Evolutionary conservation across 2,797 vertebrate genomes (phyloP).

Genomic region (Sorex maritimensis): DNA sequence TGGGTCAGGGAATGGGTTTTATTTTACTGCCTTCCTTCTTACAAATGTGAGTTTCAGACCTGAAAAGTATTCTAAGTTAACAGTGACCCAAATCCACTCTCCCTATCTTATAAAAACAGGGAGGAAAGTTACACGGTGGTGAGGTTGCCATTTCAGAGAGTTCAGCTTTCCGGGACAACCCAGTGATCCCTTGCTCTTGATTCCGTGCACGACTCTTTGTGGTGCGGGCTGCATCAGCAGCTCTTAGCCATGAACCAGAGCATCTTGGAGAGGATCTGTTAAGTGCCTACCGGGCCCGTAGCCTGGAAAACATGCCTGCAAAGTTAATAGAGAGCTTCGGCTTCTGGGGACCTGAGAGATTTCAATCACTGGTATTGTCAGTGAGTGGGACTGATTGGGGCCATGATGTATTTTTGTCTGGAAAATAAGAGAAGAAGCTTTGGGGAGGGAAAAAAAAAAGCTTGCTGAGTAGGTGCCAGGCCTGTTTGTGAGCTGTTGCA

Average conservation of each 20-base stretch:
- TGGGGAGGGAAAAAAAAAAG: not conserved
- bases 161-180: constrained; percentile 38
- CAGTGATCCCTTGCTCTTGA: constrained; percentile 35
- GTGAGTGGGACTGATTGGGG: constrained; percentile 10
- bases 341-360: constrained; percentile 43
- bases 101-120: not conserved
- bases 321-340: constrained; percentile 74
- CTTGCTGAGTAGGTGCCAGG: constrained; percentile 28
- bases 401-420: not conserved
- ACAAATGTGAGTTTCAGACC: not conserved
- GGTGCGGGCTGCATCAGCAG: not conserved
- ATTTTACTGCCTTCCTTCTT: constrained; percentile 31
- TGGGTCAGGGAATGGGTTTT: constrained; percentile 34
- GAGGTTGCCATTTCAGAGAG: not conserved
- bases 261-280: constrained; percentile 55
- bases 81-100: not conserved
- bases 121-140: not conserved
- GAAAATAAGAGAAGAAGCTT: constrained; percentile 37
- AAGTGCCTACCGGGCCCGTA: constrained; percentile 53
- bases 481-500: constrained; percentile 63
- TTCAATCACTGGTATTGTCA: constrained; percentile 70
- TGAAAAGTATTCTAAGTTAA: not conserved
- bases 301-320: constrained; percentile 55
- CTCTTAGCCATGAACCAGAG: constrained; percentile 62
- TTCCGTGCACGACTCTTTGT: constrained; percentile 43